Evolutionary conservation across 2,113 vertebrate species (phyloP).

Genomic region (Chaetura pelagica): DNA sequence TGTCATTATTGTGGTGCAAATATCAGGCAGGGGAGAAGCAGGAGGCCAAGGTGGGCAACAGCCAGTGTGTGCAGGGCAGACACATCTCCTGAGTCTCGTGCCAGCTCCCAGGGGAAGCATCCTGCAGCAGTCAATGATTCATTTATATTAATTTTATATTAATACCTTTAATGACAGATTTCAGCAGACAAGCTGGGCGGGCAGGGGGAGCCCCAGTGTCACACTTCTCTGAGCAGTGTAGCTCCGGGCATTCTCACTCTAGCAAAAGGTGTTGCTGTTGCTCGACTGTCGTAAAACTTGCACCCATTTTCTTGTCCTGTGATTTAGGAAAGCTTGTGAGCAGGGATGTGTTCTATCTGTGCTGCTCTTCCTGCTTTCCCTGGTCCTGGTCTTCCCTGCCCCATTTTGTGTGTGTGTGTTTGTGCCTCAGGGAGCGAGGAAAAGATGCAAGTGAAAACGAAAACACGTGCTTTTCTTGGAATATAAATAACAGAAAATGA

Average conservation of each 20-base stretch:
- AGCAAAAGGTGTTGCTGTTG: background rate
- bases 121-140: background rate
- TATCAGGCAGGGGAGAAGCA: background rate
- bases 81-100: background rate
- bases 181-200: background rate
- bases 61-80: background rate
- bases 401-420: background rate
- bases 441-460: constrained; percentile 39
- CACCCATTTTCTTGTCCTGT: background rate
- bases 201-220: background rate
- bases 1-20: accelerated
- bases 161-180: background rate
- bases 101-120: background rate
- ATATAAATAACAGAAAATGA: constrained; percentile 30
- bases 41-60: background rate
- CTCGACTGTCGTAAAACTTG: background rate
- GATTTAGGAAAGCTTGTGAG: background rate
- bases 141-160: background rate
- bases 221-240: background rate
- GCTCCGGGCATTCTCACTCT: background rate
- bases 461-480: constrained; percentile 6
- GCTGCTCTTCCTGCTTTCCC: constrained; percentile 10
- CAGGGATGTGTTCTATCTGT: background rate
- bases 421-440: constrained; percentile 10
- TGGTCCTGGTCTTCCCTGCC: background rate